Conservation (phyloP, 2,113 vertebrate species). For the Lanius collurio region DNA sequence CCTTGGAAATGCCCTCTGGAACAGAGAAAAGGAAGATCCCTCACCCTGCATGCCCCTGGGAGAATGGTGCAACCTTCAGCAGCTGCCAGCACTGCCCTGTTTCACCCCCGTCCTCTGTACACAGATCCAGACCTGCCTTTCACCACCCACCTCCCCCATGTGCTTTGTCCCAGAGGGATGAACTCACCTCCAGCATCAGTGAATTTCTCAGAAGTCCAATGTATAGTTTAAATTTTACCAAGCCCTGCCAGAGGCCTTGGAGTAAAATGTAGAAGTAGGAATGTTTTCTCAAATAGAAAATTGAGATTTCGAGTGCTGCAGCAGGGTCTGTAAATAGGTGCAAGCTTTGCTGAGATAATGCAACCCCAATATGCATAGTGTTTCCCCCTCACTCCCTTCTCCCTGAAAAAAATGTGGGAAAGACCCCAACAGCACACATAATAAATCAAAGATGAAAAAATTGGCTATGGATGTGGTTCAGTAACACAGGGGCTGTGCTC, state of each 20-base stretch:
- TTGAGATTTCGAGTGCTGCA: neutral
- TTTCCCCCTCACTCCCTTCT: neutral
- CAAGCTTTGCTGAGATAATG: neutral
- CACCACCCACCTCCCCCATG: neutral
- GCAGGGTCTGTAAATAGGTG: neutral
- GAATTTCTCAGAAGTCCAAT: neutral
- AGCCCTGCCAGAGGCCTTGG: neutral
- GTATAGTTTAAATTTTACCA: neutral
- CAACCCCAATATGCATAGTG: neutral
- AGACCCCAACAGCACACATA: neutral
- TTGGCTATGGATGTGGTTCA: neutral
- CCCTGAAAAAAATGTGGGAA: neutral
- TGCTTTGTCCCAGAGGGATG: neutral
- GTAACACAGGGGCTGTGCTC: neutral
- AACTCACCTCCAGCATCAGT: neutral
- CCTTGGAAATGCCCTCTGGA: conserved; percentile 28
- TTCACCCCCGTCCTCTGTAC: neutral
- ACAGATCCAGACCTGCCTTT: conserved; percentile 19
- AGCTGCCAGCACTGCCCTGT: neutral
- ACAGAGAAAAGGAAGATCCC: neutral
- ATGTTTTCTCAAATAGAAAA: neutral
- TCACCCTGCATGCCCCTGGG: neutral
- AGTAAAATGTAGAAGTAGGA: neutral
- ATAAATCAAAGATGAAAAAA: neutral
- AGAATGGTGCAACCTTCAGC: neutral